Evolutionary conservation across 2,113 vertebrate genomes (phyloP).

Genomic region (Pseudorasbora parva): DNA sequence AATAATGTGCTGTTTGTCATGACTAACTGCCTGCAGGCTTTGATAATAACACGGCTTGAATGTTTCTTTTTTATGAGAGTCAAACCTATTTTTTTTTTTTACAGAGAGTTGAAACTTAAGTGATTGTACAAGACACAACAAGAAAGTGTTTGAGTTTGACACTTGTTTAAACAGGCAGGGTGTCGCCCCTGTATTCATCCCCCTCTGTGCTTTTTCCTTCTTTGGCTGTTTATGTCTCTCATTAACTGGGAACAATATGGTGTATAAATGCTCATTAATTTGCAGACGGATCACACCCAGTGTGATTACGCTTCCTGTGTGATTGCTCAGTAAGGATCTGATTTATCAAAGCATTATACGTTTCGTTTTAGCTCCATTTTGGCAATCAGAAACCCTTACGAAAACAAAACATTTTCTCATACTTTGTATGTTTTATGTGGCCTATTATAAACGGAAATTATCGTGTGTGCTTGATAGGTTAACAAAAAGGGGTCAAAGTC

Average conservation of each 20-base stretch:
- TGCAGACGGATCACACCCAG: constrained; percentile 28
- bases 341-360: not conserved
- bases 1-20: constrained; percentile 18
- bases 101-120: not conserved
- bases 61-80: not conserved
- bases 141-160: not conserved
- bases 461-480: not conserved
- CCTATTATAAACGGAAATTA: not conserved
- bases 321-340: constrained; percentile 15
- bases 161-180: constrained; percentile 38
- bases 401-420: not conserved
- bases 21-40: constrained; percentile 15
- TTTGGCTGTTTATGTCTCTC: constrained; percentile 34
- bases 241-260: constrained; percentile 42
- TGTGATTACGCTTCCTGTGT: constrained; percentile 15
- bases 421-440: not conserved
- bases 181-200: constrained; percentile 37
- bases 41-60: constrained; percentile 2
- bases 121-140: constrained; percentile 20
- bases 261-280: constrained; percentile 49
- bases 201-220: constrained; percentile 12
- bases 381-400: not conserved
- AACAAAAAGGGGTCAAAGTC: not conserved
- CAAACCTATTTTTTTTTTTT: constrained; percentile 18
- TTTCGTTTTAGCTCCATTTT: not conserved